Base-by-base conservation (phyloP, 2,888 invertebrate genomes). In the Papilio protenor region DNA sequence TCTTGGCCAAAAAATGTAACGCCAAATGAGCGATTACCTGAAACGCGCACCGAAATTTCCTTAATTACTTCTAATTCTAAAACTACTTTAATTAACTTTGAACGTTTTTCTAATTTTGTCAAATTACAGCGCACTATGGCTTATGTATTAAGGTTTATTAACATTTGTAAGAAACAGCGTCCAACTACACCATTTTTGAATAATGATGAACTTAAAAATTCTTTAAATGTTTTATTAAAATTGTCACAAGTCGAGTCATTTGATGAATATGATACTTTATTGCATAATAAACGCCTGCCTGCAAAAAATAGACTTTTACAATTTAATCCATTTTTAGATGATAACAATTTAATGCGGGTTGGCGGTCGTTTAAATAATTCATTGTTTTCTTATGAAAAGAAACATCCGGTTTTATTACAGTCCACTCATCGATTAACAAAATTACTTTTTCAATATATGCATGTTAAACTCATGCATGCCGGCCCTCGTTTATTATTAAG, bases 381-480 rank as follows among this genome's bases (percentile, higher is more conserved):
- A 40, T 33, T 45, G n/a, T 69, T 69, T 45, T 45, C 69, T 40
- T 69, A 69, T 69, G 69, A 69, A 40, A 69, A 69, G 40, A 33
- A 45, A n/a, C 40, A 64, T 21, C 64, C 64, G 10, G 23, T 33
- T 27, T 33, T 64, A 33, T 64, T 64, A 64, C 64, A 64, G 23
- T 64, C 64, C 27, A 27, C 64, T 64, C 27, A 64, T 21, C n/a
- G 33, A 14, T 64, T 64, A 47, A 47, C 47, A 47, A 47, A 47
- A 47, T 47, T 47, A 47, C 11, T 47, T 12, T 12, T 47, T 47
- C 14, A 64, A 33, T 64, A 64, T 55, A n/a, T 6, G 55, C 55
- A 55, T 55, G n/a, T 55, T n/a, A 55, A 55, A 55, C 55, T 55
- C n/a, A 18, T 55, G 6, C 55, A 55, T n/a, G 55, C 55, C 18